These are phyloP conservation scores for Etheostoma nigrum DNA, from an alignment of 2,797 vertebrate genomes.

Conservation along the genomic window DNA sequence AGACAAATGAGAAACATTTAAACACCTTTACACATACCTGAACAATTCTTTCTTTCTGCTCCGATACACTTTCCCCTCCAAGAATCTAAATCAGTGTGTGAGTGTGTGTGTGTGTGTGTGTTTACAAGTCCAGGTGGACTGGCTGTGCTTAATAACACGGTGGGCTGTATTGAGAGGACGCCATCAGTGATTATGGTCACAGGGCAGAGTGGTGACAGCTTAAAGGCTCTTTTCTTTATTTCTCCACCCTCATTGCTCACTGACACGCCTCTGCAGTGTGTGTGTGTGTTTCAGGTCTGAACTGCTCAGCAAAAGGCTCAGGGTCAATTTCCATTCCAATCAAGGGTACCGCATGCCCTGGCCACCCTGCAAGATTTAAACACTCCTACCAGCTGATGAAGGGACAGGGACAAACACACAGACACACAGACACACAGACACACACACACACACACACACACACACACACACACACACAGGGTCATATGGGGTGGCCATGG, in stretches of 20 bases:
- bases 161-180: slow-evolving; percentile 66
- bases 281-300: slow-evolving; percentile 48
- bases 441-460: slow-evolving; percentile 13
- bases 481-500: slow-evolving; percentile 78
- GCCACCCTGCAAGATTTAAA: slow-evolving; percentile 71
- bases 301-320: slow-evolving; percentile 64
- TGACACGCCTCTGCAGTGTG: slow-evolving; percentile 57
- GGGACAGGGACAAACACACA: slow-evolving; percentile 22
- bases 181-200: slow-evolving; percentile 74
- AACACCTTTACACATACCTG: slow-evolving; percentile 28
- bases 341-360: slow-evolving; percentile 71
- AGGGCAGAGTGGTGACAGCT: slow-evolving; percentile 67
- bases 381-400: slow-evolving; percentile 63
- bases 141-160: slow-evolving; percentile 66
- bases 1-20: slow-evolving; percentile 13
- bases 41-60: slow-evolving; percentile 39
- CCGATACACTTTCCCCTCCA: slow-evolving; percentile 6
- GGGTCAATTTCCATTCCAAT: slow-evolving; percentile 80
- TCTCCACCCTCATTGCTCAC: slow-evolving; percentile 64
- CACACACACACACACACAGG: slow-evolving; percentile 37
- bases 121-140: slow-evolving; percentile 55
- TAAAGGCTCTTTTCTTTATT: slow-evolving; percentile 75
- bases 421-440: slow-evolving; percentile 2
- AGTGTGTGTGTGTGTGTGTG: slow-evolving; percentile 34
- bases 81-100: slow-evolving; percentile 36